Conservation (phyloP, 2,797 vertebrate genomes). For the Scleropages formosus region DNA sequence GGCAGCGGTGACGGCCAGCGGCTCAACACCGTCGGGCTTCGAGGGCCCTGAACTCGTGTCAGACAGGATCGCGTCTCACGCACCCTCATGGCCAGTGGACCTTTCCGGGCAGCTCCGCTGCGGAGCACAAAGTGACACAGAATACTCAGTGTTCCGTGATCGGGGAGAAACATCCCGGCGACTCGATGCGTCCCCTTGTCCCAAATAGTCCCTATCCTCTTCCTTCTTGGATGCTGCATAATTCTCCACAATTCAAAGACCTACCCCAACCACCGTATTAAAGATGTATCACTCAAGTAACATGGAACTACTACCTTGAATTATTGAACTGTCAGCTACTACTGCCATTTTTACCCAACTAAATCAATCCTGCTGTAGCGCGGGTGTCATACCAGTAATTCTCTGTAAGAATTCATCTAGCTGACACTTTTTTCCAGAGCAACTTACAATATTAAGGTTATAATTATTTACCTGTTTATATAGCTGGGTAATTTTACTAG, state of each 20-base stretch:
- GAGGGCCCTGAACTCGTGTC: neutral
- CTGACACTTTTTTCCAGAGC: too few relatives aligned
- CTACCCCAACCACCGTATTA: neutral
- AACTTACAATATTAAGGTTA: too few relatives aligned
- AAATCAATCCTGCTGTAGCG: neutral
- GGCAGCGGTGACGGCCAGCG: neutral
- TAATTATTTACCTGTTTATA: too few relatives aligned
- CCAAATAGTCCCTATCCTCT: neutral
- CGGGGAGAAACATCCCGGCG: neutral
- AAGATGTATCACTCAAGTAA: neutral
- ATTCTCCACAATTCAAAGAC: constrained; percentile 11
- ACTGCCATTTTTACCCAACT: neutral
- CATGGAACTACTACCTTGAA: constrained; percentile 5
- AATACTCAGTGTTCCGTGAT: neutral
- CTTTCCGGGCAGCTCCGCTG: neutral
- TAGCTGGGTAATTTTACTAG: too few relatives aligned
- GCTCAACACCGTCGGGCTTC: constrained; percentile 3
- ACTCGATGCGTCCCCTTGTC: neutral
- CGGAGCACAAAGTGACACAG: neutral
- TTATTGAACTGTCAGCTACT: neutral
- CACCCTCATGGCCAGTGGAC: neutral
- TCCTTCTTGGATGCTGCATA: constrained; percentile 2
- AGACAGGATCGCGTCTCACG: neutral
- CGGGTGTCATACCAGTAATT: neutral
- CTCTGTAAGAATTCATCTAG: too few relatives aligned